Percentiles rank a stretch among this genome's conserved stretches.
These are phyloP conservation scores for Alentia gelatinosa DNA, from an alignment of 2,888 invertebrate genomes.

Conservation along the genomic window DNA sequence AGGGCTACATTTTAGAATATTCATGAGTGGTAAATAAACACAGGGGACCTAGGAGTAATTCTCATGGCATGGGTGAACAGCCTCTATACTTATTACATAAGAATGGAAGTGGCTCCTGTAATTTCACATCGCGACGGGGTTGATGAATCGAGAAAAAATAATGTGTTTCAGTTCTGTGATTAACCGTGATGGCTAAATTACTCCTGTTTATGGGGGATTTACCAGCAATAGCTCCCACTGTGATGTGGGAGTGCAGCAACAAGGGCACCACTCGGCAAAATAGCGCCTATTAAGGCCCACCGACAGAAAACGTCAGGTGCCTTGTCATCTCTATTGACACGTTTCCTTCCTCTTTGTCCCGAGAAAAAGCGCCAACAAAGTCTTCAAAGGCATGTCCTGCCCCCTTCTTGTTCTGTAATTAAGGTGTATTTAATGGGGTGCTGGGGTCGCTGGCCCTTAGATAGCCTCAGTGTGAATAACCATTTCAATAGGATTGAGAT, in stretches of 20 bases:
- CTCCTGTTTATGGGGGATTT: background rate
- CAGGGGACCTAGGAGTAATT: background rate
- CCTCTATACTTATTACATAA: too few relatives aligned
- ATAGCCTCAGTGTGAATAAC: background rate
- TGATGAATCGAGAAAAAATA: too few relatives aligned
- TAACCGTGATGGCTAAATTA: background rate
- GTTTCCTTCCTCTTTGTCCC: background rate
- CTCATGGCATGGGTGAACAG: background rate
- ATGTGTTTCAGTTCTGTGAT: background rate
- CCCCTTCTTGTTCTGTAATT: background rate
- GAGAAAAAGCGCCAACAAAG: background rate
- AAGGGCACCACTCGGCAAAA: background rate
- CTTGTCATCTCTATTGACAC: constrained; percentile 14
- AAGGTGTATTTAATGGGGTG: background rate
- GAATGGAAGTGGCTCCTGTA: too few relatives aligned
- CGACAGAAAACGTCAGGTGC: background rate
- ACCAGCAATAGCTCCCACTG: background rate
- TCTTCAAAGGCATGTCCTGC: background rate
- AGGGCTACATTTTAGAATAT: background rate
- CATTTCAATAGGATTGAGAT: background rate
- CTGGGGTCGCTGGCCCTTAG: background rate
- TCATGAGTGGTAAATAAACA: background rate
- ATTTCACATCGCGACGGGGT: background rate
- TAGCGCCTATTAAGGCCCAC: background rate
- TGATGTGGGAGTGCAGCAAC: background rate